A percentile compares a stretch with the other conserved stretches of the same genome.
phyloP scores from a whole-genome alignment of 2,888 invertebrate species.

The Metalampra italica region DNA sequence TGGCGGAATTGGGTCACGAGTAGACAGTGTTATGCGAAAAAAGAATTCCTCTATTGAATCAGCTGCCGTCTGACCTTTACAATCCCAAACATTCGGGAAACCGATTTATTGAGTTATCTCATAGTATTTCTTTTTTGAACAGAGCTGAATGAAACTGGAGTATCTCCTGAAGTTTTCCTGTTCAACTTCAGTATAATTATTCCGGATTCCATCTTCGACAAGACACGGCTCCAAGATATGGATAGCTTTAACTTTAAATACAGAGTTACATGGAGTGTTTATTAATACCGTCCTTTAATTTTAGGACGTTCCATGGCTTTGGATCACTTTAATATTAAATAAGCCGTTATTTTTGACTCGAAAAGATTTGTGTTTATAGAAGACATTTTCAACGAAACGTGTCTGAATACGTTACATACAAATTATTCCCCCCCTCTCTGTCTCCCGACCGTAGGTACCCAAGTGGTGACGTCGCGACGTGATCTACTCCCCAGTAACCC shows the following conservation, averaged over 20 bases:
- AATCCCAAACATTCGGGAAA: neutral
- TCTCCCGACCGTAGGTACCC: constrained; percentile 5
- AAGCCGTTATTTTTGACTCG: neutral
- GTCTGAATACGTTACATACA: constrained; percentile 12
- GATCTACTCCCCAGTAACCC: constrained; percentile 11
- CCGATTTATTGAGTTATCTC: neutral
- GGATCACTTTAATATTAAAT: no score
- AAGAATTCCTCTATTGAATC: neutral
- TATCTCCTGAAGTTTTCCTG: neutral
- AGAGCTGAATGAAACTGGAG: no score
- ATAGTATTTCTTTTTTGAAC: no score
- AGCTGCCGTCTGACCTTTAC: neutral
- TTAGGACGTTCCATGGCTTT: no score
- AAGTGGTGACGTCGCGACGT: constrained; percentile 17
- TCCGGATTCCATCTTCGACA: neutral
- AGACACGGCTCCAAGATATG: no score
- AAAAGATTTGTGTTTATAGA: neutral
- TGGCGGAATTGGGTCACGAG: constrained; percentile 4
- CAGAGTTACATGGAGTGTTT: no score
- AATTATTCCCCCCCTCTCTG: constrained; percentile 13
- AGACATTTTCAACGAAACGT: neutral
- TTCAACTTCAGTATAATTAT: neutral
- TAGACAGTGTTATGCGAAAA: neutral
- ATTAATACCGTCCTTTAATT: no score
- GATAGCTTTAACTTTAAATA: no score